These are phyloP conservation scores for Varanus salvator DNA, from an alignment of 2,113 vertebrate genomes.

Conservation along the genomic window DNA sequence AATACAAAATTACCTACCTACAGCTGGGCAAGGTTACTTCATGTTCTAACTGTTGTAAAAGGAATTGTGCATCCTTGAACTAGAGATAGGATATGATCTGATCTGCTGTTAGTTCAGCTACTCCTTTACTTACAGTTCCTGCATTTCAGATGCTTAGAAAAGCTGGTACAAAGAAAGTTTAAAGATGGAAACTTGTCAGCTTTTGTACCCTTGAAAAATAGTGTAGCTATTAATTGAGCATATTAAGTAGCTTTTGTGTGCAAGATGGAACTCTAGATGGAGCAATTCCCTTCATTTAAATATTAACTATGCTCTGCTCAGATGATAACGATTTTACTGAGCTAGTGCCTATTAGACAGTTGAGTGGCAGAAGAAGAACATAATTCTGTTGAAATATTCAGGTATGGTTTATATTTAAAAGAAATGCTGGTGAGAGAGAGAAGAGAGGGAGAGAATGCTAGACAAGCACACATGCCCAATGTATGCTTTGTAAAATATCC, in stretches of 20 bases:
- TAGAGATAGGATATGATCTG: not conserved
- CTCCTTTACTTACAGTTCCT: not conserved
- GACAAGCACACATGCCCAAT: constrained; percentile 35
- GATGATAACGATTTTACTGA: constrained; percentile 45
- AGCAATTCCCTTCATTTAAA: constrained; percentile 76
- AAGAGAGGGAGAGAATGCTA: constrained; percentile 26
- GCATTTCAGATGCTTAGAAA: constrained; percentile 31
- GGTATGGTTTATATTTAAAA: constrained; percentile 45
- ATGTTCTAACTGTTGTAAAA: not conserved
- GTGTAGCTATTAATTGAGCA: constrained; percentile 40
- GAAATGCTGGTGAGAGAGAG: constrained; percentile 11
- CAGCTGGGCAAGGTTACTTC: not conserved
- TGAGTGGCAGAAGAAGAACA: constrained; percentile 49
- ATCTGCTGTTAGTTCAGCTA: constrained; percentile 5
- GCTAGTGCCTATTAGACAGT: constrained; percentile 45
- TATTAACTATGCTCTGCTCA: constrained; percentile 59
- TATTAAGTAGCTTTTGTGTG: constrained; percentile 57
- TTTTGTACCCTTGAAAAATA: no score
- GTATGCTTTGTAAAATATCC: constrained; percentile 45
- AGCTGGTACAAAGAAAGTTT: not conserved
- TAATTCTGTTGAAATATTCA: constrained; percentile 48
- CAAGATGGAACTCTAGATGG: constrained; percentile 77
- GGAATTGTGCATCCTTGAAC: not conserved
- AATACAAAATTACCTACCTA: not conserved
- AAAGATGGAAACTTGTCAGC: not conserved